Evolutionary conservation across 2,113 vertebrate genomes (phyloP).

Genomic region (Poecile atricapillus): DNA sequence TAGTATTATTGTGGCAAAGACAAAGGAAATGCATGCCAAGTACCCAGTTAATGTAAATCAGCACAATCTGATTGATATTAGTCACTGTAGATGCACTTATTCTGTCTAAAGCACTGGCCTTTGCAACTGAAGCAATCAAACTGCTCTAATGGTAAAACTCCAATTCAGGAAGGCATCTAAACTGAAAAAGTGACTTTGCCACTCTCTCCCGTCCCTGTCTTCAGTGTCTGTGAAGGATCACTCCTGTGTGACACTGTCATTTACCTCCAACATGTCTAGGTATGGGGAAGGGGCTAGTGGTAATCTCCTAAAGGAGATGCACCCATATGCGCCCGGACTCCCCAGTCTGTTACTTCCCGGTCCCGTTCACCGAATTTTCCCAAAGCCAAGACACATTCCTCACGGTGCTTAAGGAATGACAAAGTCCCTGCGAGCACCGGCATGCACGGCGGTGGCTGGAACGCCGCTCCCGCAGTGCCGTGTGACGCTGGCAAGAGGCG

Average conservation of each 20-base stretch:
- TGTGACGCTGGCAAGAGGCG: fast-evolving
- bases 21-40: neutral
- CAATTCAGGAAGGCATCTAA: neutral
- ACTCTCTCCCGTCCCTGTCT: neutral
- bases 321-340: fast-evolving
- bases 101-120: neutral
- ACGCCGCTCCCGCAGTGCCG: neutral
- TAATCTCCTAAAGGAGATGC: neutral
- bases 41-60: neutral
- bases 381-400: neutral
- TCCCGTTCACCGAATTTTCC: neutral
- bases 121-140: neutral
- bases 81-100: neutral
- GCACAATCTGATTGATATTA: neutral
- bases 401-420: fast-evolving
- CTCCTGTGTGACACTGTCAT: fast-evolving
- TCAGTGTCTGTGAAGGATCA: fast-evolving
- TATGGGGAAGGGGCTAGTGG: neutral
- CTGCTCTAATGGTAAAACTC: neutral
- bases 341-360: too few relatives aligned
- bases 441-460: neutral
- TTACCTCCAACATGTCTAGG: neutral
- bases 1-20: neutral
- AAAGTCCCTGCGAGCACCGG: neutral
- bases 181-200: neutral